Evolutionary conservation across 2,888 invertebrate species (phyloP).

Genomic region (Melangyna quadrimaculata): DNA sequence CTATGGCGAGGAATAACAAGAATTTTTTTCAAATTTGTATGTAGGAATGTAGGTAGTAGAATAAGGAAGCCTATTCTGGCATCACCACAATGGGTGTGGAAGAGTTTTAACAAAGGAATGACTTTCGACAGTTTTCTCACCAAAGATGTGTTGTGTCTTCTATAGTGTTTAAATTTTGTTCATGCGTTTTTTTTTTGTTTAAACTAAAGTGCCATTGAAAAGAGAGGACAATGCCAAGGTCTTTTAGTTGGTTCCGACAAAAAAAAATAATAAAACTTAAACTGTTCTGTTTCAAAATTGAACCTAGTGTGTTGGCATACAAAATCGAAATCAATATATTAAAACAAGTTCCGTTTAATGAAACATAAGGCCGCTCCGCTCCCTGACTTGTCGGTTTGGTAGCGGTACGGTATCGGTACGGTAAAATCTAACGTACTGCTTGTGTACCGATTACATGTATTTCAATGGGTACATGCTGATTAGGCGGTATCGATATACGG

Average conservation of each 20-base stretch:
- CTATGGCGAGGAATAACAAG: not conserved
- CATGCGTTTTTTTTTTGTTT: not conserved
- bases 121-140: slow-evolving; percentile 13
- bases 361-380: too few species aligned
- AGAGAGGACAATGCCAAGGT: slow-evolving; percentile 10
- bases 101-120: slow-evolving; percentile 7
- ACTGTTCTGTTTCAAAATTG: not conserved
- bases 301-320: too few species aligned
- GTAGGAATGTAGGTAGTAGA: too few species aligned
- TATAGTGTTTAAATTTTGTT: slow-evolving; percentile 4
- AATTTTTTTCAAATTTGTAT: not conserved
- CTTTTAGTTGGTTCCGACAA: not conserved
- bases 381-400: too few species aligned
- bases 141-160: not conserved
- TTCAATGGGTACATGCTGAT: too few species aligned
- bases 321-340: too few species aligned
- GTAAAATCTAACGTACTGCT: too few species aligned
- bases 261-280: not conserved
- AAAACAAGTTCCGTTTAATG: too few species aligned
- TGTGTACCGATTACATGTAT: too few species aligned
- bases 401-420: too few species aligned
- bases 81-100: slow-evolving; percentile 2
- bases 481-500: too few species aligned
- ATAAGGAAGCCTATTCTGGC: slow-evolving; percentile 8
- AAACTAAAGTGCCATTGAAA: slow-evolving; percentile 10